Evolutionary conservation across 2,797 vertebrate species (phyloP).

Genomic region (Acanthopagrus latus): DNA sequence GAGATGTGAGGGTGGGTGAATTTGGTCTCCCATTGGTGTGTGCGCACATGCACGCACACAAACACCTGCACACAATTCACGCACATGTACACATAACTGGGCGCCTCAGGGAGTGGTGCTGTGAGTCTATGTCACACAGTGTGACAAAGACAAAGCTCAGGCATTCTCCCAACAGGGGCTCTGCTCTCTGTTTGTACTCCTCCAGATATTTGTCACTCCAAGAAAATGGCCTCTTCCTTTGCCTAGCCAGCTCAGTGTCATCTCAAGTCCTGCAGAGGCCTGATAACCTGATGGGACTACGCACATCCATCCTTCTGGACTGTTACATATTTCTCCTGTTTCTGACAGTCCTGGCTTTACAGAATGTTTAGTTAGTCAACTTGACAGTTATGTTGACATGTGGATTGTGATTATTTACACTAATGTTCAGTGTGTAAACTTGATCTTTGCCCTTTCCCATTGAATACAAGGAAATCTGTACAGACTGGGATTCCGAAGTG

Average conservation of each 20-base stretch:
- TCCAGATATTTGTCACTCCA: slow-evolving; percentile 78
- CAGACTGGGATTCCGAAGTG: slow-evolving; percentile 1
- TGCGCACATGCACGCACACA: slow-evolving; percentile 13
- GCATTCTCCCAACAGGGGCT: slow-evolving; percentile 74
- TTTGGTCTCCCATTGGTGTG: slow-evolving; percentile 25
- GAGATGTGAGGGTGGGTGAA: slow-evolving; percentile 40
- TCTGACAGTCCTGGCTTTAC: slow-evolving; percentile 26
- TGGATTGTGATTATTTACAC: slow-evolving; percentile 1
- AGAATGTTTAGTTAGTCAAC: slow-evolving; percentile 22
- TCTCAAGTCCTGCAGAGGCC: slow-evolving; percentile 62
- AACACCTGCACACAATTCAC: slow-evolving; percentile 41
- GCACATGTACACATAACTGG: slow-evolving; percentile 52
- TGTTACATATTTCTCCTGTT: slow-evolving; percentile 38
- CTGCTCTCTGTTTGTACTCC: slow-evolving; percentile 75
- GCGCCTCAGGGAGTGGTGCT: slow-evolving; percentile 71
- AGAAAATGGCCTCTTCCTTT: slow-evolving; percentile 72
- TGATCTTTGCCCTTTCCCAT: background rate
- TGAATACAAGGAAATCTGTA: slow-evolving; percentile 8
- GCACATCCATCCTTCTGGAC: slow-evolving; percentile 41
- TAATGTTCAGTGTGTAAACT: slow-evolving; percentile 2
- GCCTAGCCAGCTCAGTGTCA: slow-evolving; percentile 64
- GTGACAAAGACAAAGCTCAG: slow-evolving; percentile 81
- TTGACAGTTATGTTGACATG: slow-evolving; percentile 12
- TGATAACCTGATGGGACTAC: slow-evolving; percentile 68
- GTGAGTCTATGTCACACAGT: slow-evolving; percentile 75